Evolutionary conservation across 1,140 invertebrate species (phyloP).

Genomic region (Hetaerina americana): DNA sequence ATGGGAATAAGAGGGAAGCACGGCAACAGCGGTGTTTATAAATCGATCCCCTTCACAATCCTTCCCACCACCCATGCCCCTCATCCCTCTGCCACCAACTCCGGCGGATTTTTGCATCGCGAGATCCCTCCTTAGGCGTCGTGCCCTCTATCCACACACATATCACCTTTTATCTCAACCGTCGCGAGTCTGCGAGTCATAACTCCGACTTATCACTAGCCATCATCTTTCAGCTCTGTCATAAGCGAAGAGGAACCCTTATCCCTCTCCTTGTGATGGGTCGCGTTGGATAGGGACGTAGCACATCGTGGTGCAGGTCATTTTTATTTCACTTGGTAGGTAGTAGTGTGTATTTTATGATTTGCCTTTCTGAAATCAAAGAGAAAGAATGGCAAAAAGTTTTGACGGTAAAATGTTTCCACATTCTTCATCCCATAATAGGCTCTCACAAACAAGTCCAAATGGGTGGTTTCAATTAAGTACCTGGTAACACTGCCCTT

Average conservation of each 20-base stretch:
- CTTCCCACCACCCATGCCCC: not conserved
- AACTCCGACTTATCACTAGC: not conserved
- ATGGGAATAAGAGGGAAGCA: not conserved
- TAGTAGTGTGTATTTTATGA: too few species aligned
- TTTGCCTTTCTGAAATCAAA: too few species aligned
- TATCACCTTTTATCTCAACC: not conserved
- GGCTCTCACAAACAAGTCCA: too few species aligned
- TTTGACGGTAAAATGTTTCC: too few species aligned
- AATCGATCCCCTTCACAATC: not conserved
- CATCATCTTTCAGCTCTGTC: not conserved
- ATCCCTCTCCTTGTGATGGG: not conserved
- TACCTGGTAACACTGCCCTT: too few species aligned
- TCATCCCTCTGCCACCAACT: not conserved
- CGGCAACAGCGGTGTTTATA: not conserved
- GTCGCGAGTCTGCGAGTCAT: not conserved
- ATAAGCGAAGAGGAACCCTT: not conserved
- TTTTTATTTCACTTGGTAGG: too few species aligned
- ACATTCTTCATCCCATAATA: too few species aligned
- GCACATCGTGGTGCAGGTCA: too few species aligned
- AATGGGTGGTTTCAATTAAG: too few species aligned
- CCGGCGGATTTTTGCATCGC: too few species aligned
- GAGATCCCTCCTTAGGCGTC: not conserved
- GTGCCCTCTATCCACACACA: not conserved
- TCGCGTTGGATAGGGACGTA: too few species aligned
- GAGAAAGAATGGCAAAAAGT: too few species aligned